Percentiles rank a stretch among this genome's conserved stretches.
Evolutionary conservation across 92 coral and sea anemone genomes (phyloP).

Genomic region (Blastomussa wellsi): DNA sequence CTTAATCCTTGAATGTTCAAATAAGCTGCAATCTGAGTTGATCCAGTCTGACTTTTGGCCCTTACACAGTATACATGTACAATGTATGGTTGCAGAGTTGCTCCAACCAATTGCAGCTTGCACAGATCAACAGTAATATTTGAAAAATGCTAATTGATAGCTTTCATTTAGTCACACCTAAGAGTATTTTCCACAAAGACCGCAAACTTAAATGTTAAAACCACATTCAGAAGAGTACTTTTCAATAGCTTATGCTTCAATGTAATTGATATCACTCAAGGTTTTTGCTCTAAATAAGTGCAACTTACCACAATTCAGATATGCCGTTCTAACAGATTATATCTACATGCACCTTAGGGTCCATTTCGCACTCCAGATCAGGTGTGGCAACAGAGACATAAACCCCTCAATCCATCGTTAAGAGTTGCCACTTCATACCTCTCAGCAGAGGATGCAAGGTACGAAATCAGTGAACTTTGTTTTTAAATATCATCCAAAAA

Average conservation of each 20-base stretch:
- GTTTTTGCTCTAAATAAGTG: background rate
- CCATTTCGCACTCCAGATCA: conserved; percentile 93
- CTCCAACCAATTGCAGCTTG: too few relatives aligned
- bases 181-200: background rate
- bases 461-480: background rate
- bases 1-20: too few relatives aligned
- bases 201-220: background rate
- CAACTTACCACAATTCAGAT: background rate
- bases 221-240: background rate
- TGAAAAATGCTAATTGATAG: too few relatives aligned
- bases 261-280: too few relatives aligned
- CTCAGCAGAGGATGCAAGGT: conserved; percentile 94
- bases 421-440: conserved; percentile 90
- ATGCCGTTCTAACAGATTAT: background rate
- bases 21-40: too few relatives aligned
- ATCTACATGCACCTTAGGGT: conserved; percentile 55
- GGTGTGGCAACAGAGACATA: conserved; percentile 89
- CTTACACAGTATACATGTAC: too few relatives aligned
- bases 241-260: background rate
- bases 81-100: too few relatives aligned
- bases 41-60: too few relatives aligned
- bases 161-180: background rate
- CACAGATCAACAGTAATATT: too few relatives aligned
- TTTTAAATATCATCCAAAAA: too few relatives aligned
- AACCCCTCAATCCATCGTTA: conserved; percentile 81